Conservation (phyloP, 2,113 vertebrate species). For the Oncorhynchus kisutch region DNA sequence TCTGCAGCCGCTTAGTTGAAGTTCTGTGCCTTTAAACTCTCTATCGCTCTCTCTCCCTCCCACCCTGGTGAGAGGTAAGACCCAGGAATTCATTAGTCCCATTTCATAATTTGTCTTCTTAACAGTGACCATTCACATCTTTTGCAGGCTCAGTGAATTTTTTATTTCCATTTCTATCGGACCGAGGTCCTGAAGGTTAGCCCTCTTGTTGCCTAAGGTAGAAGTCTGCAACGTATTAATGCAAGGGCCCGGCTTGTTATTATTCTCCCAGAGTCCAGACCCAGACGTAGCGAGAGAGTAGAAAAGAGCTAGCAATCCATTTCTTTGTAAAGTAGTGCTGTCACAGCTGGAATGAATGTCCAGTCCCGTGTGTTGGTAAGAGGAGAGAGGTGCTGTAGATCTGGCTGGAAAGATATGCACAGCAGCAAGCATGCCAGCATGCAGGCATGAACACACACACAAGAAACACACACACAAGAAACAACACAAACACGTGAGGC, state of each 20-base stretch:
- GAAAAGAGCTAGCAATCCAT: slow-evolving; percentile 19
- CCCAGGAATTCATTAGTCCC: slow-evolving; percentile 21
- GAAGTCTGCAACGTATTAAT: slow-evolving; percentile 38
- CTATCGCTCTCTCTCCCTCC: slow-evolving; percentile 26
- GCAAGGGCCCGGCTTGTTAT: slow-evolving; percentile 18
- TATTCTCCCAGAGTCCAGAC: slow-evolving; percentile 24
- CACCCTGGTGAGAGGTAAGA: slow-evolving; percentile 20
- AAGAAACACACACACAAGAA: neutral
- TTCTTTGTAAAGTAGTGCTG: slow-evolving; percentile 30
- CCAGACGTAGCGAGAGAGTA: slow-evolving; percentile 10
- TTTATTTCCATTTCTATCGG: neutral
- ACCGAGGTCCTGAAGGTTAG: slow-evolving; percentile 21
- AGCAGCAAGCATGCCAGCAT: neutral
- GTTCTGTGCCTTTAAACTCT: slow-evolving; percentile 34
- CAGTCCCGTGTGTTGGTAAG: neutral
- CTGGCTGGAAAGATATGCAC: neutral
- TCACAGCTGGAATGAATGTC: slow-evolving; percentile 31
- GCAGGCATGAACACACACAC: neutral
- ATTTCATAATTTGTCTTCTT: slow-evolving; percentile 44
- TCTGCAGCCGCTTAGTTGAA: neutral
- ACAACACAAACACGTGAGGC: neutral
- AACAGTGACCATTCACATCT: slow-evolving; percentile 43
- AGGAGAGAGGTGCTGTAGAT: neutral
- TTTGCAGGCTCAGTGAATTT: slow-evolving; percentile 37
- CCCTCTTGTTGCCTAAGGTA: slow-evolving; percentile 28